Conservation (phyloP, 2,113 vertebrate species). For the Odontesthes bonariensis region DNA sequence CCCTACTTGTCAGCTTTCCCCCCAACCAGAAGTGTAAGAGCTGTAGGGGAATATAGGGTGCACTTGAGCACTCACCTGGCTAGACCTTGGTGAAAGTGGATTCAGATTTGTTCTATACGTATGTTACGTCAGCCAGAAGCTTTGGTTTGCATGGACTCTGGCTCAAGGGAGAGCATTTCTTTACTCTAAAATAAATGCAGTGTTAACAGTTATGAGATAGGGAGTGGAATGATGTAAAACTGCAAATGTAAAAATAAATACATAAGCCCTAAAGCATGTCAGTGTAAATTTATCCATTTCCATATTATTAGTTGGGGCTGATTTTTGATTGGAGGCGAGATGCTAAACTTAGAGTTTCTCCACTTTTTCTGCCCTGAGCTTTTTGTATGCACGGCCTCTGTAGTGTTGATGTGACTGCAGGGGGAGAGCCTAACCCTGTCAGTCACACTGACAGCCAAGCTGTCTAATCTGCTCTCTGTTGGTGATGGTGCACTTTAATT, state of each 20-base stretch:
- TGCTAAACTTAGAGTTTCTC: slow-evolving; percentile 62
- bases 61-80: slow-evolving; percentile 58
- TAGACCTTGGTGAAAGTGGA: slow-evolving; percentile 54
- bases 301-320: slow-evolving; percentile 67
- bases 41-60: slow-evolving; percentile 57
- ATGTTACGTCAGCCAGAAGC: slow-evolving; percentile 41
- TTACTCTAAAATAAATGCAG: slow-evolving; percentile 65
- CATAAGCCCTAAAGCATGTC: slow-evolving; percentile 72
- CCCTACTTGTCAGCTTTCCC: slow-evolving; percentile 70
- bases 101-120: slow-evolving; percentile 52
- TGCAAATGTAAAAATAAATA: slow-evolving; percentile 79
- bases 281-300: slow-evolving; percentile 64
- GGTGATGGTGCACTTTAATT: slow-evolving; percentile 71
- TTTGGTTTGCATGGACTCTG: slow-evolving; percentile 49
- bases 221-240: slow-evolving; percentile 62
- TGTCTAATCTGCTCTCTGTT: slow-evolving; percentile 70
- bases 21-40: slow-evolving; percentile 43
- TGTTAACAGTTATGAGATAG: slow-evolving; percentile 74
- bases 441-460: slow-evolving; percentile 74
- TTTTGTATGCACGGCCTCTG: slow-evolving; percentile 63
- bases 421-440: slow-evolving; percentile 72
- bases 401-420: slow-evolving; percentile 71
- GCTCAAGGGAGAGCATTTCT: slow-evolving; percentile 38
- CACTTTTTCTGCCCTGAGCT: slow-evolving; percentile 50
- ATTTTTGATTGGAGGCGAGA: slow-evolving; percentile 48